These are phyloP conservation scores for Eciton burchellii DNA, from an alignment of 1,140 invertebrate genomes.

Conservation along the genomic window DNA sequence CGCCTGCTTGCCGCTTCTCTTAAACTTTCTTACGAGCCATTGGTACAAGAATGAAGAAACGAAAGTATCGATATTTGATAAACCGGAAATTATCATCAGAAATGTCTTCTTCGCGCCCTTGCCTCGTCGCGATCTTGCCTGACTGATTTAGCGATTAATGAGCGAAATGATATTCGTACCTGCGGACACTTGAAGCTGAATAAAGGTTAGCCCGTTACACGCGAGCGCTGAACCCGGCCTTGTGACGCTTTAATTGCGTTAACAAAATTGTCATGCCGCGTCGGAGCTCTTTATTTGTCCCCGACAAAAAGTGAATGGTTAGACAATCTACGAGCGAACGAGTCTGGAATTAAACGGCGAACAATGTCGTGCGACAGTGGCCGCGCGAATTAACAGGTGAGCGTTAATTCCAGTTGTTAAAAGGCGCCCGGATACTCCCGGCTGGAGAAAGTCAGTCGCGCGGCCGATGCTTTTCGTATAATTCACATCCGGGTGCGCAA, in stretches of 20 bases:
- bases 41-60: neutral
- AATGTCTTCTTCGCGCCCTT: too few relatives aligned
- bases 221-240: neutral
- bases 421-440: constrained; percentile 37
- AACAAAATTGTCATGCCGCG: constrained; percentile 54
- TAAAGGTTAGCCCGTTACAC: constrained; percentile 14
- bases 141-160: neutral
- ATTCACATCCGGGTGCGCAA: constrained; percentile 63
- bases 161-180: neutral
- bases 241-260: constrained; percentile 58
- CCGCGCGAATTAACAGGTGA: constrained; percentile 37
- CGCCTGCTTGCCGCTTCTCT: neutral
- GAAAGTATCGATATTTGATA: neutral
- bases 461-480: constrained; percentile 60
- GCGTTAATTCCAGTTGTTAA: constrained; percentile 44
- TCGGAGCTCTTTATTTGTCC: constrained; percentile 46
- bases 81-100: too few relatives aligned
- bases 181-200: neutral
- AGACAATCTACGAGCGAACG: constrained; percentile 46
- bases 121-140: neutral
- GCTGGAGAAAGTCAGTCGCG: constrained; percentile 48
- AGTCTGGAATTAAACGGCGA: constrained; percentile 24
- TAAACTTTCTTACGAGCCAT: neutral
- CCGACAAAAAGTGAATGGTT: constrained; percentile 41
- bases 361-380: constrained; percentile 11